Conservation (phyloP, 2,797 vertebrate species). For the Pelochelys cantorii region DNA sequence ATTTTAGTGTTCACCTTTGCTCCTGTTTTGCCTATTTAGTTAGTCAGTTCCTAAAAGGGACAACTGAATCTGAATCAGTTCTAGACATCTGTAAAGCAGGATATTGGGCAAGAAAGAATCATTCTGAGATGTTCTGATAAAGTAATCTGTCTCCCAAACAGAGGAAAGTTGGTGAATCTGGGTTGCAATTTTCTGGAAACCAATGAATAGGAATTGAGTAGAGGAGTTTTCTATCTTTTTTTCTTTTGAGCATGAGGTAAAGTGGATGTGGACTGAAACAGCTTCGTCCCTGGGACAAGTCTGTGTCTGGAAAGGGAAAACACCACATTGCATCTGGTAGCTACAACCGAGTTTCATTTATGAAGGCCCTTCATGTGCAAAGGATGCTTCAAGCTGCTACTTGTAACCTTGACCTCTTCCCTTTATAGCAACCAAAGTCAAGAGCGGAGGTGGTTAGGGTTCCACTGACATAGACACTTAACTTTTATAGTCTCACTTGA, state of each 20-base stretch:
- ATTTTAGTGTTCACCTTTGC: background rate
- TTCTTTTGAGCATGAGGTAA: background rate
- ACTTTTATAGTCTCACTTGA: too few relatives aligned
- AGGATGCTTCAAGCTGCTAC: background rate
- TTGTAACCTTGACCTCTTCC: background rate
- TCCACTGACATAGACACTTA: background rate
- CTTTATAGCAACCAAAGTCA: background rate
- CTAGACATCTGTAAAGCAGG: background rate
- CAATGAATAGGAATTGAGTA: background rate
- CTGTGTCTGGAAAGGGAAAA: background rate
- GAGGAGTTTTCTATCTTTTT: too few relatives aligned
- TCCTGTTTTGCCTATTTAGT: background rate
- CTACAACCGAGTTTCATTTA: background rate
- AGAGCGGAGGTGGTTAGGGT: background rate
- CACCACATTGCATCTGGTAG: background rate
- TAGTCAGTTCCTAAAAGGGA: background rate
- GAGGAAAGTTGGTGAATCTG: background rate
- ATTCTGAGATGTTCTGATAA: background rate
- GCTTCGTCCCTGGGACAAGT: background rate
- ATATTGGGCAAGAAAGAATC: background rate
- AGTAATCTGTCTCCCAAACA: conserved; percentile 14
- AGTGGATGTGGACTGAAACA: background rate
- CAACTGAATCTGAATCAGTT: background rate
- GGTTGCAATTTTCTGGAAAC: background rate
- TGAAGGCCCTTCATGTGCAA: background rate